These are phyloP conservation scores for Caenorhabditis zanzibari DNA, from an alignment of 2,888 invertebrate species.

Conservation along the genomic window DNA sequence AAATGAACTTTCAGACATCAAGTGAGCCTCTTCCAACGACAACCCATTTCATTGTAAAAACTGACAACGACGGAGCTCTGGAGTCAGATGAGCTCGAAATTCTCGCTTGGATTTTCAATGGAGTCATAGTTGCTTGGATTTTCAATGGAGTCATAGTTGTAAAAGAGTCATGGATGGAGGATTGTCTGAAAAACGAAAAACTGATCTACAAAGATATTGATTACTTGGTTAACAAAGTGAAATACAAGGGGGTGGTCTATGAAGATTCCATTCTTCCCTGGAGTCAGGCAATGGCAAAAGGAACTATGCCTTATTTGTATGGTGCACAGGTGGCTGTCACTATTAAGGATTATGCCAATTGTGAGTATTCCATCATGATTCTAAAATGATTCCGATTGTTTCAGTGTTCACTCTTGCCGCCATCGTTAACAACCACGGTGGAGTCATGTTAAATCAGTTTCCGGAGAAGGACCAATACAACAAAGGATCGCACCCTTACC, in stretches of 20 bases:
- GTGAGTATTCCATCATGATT: background rate
- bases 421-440: slow-evolving; percentile 13
- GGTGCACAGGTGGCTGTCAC: slow-evolving; percentile 29
- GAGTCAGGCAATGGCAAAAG: slow-evolving; percentile 42
- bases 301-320: slow-evolving; percentile 30
- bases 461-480: slow-evolving; percentile 27
- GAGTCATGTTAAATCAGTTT: slow-evolving; percentile 12
- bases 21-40: background rate
- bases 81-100: slow-evolving; percentile 29
- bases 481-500: slow-evolving; percentile 26
- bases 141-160: slow-evolving; percentile 48
- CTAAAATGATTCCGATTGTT: background rate
- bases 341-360: slow-evolving; percentile 21
- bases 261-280: slow-evolving; percentile 36
- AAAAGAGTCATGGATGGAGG: slow-evolving; percentile 35
- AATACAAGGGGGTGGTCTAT: slow-evolving; percentile 29
- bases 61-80: background rate
- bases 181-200: slow-evolving; percentile 33
- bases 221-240: slow-evolving; percentile 31
- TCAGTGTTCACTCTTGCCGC: background rate
- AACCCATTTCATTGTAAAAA: slow-evolving; percentile 40
- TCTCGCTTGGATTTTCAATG: slow-evolving; percentile 15
- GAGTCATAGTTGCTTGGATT: no score
- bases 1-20: slow-evolving; percentile 6
- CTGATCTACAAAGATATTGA: slow-evolving; percentile 9